Evolutionary conservation across 2,888 invertebrate genomes (phyloP).

Genomic region (Epinotia bilunana): DNA sequence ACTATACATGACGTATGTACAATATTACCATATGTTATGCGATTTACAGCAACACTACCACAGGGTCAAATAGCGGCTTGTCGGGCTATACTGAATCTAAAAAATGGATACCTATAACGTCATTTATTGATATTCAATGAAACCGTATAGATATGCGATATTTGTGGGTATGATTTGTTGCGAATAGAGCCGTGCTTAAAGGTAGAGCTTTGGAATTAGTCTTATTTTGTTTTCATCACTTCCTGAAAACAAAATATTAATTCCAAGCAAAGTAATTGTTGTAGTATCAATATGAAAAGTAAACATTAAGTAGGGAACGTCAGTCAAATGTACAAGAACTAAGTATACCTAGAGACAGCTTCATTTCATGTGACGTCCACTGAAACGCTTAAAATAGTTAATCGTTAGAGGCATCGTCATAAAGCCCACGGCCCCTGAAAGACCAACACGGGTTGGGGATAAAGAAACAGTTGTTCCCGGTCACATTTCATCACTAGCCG

Average conservation of each 20-base stretch:
- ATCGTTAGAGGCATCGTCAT: slow-evolving; percentile 46
- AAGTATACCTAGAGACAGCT: not conserved
- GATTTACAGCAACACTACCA: too few species aligned
- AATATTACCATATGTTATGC: too few species aligned
- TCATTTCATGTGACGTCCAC: not conserved
- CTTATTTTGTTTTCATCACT: not conserved
- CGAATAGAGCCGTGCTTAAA: not conserved
- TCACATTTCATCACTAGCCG: slow-evolving; percentile 63
- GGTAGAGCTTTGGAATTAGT: not conserved
- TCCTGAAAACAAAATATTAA: not conserved
- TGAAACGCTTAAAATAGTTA: slow-evolving; percentile 22
- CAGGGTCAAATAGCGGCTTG: too few species aligned
- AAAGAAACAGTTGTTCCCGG: slow-evolving; percentile 58
- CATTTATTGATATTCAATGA: too few species aligned
- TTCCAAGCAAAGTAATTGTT: not conserved
- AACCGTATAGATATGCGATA: not conserved
- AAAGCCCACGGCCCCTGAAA: slow-evolving; percentile 49
- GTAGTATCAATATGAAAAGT: not conserved
- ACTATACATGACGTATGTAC: too few species aligned
- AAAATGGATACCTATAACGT: not conserved
- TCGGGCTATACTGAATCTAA: too few species aligned
- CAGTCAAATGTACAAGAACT: not conserved
- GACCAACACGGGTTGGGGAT: slow-evolving; percentile 52
- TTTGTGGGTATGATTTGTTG: slow-evolving; percentile 14
- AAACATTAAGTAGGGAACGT: not conserved